Evolutionary conservation across 2,888 invertebrate genomes (phyloP).

Genomic region (Chromoteleia sp.): DNA sequence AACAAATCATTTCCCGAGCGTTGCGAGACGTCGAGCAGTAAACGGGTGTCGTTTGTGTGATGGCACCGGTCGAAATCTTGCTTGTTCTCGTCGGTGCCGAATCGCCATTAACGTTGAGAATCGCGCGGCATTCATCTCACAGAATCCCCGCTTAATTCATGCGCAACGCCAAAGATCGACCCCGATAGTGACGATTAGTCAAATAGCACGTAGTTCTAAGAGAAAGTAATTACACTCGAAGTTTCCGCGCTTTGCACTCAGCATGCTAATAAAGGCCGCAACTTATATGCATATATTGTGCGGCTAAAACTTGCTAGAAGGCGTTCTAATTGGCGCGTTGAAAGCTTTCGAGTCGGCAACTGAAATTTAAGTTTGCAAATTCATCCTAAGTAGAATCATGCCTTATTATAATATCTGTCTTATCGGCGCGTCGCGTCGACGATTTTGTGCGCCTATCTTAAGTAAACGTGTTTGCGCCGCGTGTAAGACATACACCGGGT

Average conservation of each 20-base stretch:
- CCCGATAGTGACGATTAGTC: conserved; percentile 71
- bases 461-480: conserved; percentile 24
- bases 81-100: conserved; percentile 38
- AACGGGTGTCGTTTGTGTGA: conserved; percentile 53
- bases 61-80: conserved; percentile 55
- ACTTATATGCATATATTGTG: conserved; percentile 69
- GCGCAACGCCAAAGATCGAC: conserved; percentile 68
- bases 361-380: conserved; percentile 75
- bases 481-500: not conserved
- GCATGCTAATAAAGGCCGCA: conserved; percentile 71
- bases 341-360: conserved; percentile 71
- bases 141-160: conserved; percentile 62
- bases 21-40: conserved; percentile 52
- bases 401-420: conserved; percentile 65
- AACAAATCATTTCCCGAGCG: conserved; percentile 55
- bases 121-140: conserved; percentile 63
- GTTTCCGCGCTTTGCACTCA: conserved; percentile 71
- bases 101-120: conserved; percentile 63
- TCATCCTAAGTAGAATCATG: conserved; percentile 69
- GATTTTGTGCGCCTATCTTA: conserved; percentile 36
- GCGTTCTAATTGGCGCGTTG: conserved; percentile 70
- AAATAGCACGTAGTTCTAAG: conserved; percentile 72
- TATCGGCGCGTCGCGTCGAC: conserved; percentile 49
- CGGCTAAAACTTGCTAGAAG: conserved; percentile 66
- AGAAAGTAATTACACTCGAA: conserved; percentile 72